These are phyloP conservation scores for Anoplius nigerrimus DNA, from an alignment of 2,888 invertebrate genomes.

Conservation along the genomic window DNA sequence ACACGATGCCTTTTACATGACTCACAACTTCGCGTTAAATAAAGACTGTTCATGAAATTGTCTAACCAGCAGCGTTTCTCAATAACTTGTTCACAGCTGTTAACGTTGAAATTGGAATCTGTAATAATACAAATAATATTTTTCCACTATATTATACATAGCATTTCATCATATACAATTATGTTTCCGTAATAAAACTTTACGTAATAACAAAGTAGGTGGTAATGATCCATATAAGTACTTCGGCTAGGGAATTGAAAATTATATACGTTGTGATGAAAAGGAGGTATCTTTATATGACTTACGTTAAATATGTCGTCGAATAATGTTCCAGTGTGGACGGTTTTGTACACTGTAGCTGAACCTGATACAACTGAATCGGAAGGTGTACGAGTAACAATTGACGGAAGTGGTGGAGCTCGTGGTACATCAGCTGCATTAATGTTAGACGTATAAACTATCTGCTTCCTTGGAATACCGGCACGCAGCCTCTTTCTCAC, in stretches of 20 bases:
- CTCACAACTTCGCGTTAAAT: too few species aligned
- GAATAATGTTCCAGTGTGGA: constrained; percentile 73
- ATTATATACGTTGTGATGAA: background rate
- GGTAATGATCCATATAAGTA: too few species aligned
- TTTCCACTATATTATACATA: constrained; percentile 2
- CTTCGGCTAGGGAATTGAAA: too few species aligned
- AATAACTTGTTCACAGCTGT: constrained; percentile 81
- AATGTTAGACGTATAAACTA: constrained; percentile 31
- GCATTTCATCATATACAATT: too few species aligned
- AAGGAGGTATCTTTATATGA: constrained; percentile 33
- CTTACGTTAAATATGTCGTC: constrained; percentile 82
- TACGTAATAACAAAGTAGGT: too few species aligned
- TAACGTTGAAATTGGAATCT: constrained; percentile 83
- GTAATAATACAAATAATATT: constrained; percentile 34
- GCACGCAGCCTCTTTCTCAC: constrained; percentile 56
- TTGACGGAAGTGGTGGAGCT: constrained; percentile 13
- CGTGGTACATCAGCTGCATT: constrained; percentile 3
- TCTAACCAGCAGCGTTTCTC: constrained; percentile 74
- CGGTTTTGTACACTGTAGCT: background rate
- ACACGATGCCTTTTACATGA: background rate
- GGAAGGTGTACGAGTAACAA: background rate
- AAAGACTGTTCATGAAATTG: too few species aligned
- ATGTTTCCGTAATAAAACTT: too few species aligned
- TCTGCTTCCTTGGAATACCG: constrained; percentile 38
- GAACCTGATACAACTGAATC: background rate